These are phyloP conservation scores for Conops quadrifasciatus DNA, from an alignment of 2,888 invertebrate species.

Conservation along the genomic window DNA sequence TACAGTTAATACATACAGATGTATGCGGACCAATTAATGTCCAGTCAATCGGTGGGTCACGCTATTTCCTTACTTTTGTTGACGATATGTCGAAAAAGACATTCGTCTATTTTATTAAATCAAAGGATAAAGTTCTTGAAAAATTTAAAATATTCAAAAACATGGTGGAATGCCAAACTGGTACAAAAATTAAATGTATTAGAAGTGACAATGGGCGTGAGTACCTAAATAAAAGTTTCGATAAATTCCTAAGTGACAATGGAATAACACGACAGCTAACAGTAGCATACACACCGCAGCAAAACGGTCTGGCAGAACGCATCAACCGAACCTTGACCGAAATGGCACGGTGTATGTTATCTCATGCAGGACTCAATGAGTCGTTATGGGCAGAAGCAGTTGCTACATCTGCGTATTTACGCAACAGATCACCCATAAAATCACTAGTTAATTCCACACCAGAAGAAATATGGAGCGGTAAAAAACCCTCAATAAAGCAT, in stretches of 20 bases:
- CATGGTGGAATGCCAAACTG: constrained; percentile 35
- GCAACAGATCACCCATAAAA: constrained; percentile 37
- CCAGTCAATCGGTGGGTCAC: constrained; percentile 26
- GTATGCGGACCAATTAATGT: constrained; percentile 37
- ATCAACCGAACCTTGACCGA: constrained; percentile 43
- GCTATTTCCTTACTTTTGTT: constrained; percentile 35
- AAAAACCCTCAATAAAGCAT: constrained; percentile 37
- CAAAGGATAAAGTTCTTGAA: constrained; percentile 31
- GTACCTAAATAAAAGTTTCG: neutral
- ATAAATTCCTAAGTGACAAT: neutral
- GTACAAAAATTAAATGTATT: constrained; percentile 29
- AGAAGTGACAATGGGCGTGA: constrained; percentile 36
- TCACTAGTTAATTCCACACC: constrained; percentile 35
- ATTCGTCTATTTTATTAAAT: constrained; percentile 34
- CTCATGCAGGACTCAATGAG: constrained; percentile 44
- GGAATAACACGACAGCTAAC: constrained; percentile 36
- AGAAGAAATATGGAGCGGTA: constrained; percentile 36
- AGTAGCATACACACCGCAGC: constrained; percentile 40
- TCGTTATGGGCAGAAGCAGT: constrained; percentile 44
- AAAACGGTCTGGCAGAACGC: constrained; percentile 42
- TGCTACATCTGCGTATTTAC: constrained; percentile 39
- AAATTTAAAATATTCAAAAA: constrained; percentile 36
- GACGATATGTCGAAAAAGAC: constrained; percentile 31
- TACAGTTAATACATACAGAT: constrained; percentile 38
- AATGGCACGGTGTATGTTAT: constrained; percentile 50